Evolutionary conservation across 2,113 vertebrate species (phyloP).

Genomic region (Trematomus loennbergii): DNA sequence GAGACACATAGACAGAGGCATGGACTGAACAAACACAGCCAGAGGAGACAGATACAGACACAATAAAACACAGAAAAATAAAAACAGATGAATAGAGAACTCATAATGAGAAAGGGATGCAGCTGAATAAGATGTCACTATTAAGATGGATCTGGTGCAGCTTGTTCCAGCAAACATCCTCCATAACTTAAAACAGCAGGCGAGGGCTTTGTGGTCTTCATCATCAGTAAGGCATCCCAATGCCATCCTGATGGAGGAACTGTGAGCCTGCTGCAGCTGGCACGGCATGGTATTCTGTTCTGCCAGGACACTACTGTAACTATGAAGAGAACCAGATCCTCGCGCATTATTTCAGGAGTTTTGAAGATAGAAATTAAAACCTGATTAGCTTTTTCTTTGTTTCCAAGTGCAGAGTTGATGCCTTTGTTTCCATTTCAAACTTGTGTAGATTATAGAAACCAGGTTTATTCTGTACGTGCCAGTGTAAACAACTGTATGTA

Average conservation of each 20-base stretch:
- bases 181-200: conserved; percentile 49
- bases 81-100: conserved; percentile 35
- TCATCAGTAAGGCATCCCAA: conserved; percentile 49
- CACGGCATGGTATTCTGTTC: not conserved
- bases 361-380: conserved; percentile 55
- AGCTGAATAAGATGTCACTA: conserved; percentile 26
- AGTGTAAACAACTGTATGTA: conserved; percentile 24
- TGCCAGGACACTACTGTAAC: conserved; percentile 25
- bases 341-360: conserved; percentile 23
- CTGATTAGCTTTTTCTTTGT: conserved; percentile 43
- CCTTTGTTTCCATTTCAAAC: conserved; percentile 45
- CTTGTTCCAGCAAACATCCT: conserved; percentile 40
- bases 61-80: conserved; percentile 18
- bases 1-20: not conserved
- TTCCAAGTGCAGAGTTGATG: conserved; percentile 1
- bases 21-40: not conserved
- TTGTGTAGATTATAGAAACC: conserved; percentile 23
- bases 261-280: conserved; percentile 10
- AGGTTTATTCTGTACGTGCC: conserved; percentile 15
- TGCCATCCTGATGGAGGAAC: conserved; percentile 27
- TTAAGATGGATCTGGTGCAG: conserved; percentile 20
- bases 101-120: conserved; percentile 36
- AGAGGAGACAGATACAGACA: conserved; percentile 23
- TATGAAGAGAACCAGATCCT: conserved; percentile 46
- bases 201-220: conserved; percentile 6